These are phyloP conservation scores for Litocranius walleri DNA, from an alignment of 2,113 vertebrate species.

Conservation along the genomic window DNA sequence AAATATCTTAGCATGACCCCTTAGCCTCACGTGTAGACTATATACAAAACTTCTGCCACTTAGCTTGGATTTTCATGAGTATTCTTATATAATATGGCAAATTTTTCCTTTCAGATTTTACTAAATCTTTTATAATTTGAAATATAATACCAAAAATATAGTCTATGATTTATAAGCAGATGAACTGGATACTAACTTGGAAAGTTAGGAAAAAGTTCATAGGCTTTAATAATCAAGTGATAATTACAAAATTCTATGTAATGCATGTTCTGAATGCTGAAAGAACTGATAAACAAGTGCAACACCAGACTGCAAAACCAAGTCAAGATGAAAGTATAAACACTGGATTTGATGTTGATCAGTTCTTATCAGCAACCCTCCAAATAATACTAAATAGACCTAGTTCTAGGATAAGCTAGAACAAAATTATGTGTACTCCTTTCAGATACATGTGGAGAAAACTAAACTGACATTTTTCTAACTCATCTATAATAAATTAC, in stretches of 20 bases:
- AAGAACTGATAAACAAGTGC: background rate
- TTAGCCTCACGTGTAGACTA: background rate
- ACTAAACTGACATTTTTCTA: conserved; percentile 15
- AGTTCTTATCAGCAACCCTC: background rate
- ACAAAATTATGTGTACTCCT: background rate
- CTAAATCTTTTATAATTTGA: background rate
- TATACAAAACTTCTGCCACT: background rate
- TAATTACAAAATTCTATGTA: background rate
- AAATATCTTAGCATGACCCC: background rate
- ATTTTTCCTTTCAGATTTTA: background rate
- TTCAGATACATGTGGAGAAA: background rate
- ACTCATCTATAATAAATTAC: background rate
- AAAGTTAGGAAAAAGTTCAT: background rate
- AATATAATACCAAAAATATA: background rate
- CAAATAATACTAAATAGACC: background rate
- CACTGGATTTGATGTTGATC: background rate
- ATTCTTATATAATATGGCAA: background rate
- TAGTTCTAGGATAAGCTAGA: background rate
- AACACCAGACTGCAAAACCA: background rate
- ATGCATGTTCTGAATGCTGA: background rate
- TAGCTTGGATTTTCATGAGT: background rate
- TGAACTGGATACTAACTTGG: background rate
- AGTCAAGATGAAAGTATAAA: background rate
- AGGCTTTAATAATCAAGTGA: background rate
- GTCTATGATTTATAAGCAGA: background rate